These are phyloP conservation scores for Bovichtus variegatus DNA, from an alignment of 2,797 vertebrate genomes.

Conservation along the genomic window DNA sequence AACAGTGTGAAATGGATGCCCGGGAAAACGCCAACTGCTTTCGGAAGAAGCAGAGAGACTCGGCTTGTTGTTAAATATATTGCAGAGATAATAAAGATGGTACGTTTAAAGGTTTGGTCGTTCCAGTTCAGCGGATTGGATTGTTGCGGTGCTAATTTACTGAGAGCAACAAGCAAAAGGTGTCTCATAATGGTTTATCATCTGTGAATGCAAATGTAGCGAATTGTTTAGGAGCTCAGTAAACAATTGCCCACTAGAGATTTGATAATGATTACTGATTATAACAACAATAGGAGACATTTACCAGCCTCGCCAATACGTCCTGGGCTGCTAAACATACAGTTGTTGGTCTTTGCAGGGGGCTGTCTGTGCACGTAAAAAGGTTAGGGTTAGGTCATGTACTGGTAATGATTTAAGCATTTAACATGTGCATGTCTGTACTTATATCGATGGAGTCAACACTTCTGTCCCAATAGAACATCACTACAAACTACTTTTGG, in stretches of 20 bases:
- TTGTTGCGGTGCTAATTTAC: slow-evolving; percentile 44
- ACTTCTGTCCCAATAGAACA: slow-evolving; percentile 8
- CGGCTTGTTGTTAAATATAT: slow-evolving; percentile 36
- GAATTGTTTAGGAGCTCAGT: slow-evolving; percentile 57
- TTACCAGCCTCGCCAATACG: slow-evolving; percentile 53
- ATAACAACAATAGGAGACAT: slow-evolving; percentile 54
- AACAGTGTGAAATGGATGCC: slow-evolving; percentile 40
- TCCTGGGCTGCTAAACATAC: background rate
- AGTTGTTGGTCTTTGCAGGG: background rate
- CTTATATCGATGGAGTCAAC: background rate
- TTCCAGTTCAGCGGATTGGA: slow-evolving; percentile 19
- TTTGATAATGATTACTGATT: slow-evolving; percentile 78
- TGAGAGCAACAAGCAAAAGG: slow-evolving; percentile 25
- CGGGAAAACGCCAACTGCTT: slow-evolving; percentile 46
- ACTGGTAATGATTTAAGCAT: background rate
- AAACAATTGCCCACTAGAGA: slow-evolving; percentile 68
- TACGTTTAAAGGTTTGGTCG: slow-evolving; percentile 24
- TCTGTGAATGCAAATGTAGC: slow-evolving; percentile 56
- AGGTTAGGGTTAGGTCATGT: background rate
- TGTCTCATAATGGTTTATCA: slow-evolving; percentile 50
- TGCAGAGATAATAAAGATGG: slow-evolving; percentile 32
- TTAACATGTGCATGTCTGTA: background rate
- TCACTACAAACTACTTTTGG: slow-evolving; percentile 29
- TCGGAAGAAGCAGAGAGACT: slow-evolving; percentile 1
- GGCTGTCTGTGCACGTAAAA: background rate